phyloP scores from a whole-genome alignment of 2,888 invertebrate species.

The Graphium colonna region DNA sequence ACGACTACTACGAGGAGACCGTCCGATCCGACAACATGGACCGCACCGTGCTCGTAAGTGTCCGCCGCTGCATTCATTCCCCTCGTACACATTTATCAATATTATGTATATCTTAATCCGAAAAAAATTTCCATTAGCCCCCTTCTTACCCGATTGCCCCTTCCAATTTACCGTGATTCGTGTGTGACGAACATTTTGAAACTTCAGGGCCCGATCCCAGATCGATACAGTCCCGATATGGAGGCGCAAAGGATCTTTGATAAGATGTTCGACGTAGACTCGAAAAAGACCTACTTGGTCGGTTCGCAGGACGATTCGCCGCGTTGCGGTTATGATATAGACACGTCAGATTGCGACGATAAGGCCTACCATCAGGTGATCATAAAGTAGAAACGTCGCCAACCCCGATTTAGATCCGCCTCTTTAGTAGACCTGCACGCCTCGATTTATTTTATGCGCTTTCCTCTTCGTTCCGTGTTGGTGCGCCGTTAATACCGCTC shows the following conservation, averaged over 20 bases:
- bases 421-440: conserved; percentile 74
- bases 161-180: conserved; percentile 28
- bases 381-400: conserved; percentile 66
- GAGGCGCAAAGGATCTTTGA: conserved; percentile 79
- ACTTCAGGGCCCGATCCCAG: conserved; percentile 76
- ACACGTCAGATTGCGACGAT: conserved; percentile 75
- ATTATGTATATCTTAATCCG: not conserved
- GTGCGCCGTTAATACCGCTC: conserved; percentile 31
- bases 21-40: conserved; percentile 65
- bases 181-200: conserved; percentile 65
- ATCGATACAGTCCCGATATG: conserved; percentile 79
- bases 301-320: conserved; percentile 68
- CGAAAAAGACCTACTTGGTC: conserved; percentile 69
- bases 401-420: conserved; percentile 60
- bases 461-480: conserved; percentile 55
- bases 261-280: conserved; percentile 79
- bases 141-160: conserved; percentile 16
- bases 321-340: conserved; percentile 75
- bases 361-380: conserved; percentile 74
- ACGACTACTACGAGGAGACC: conserved; percentile 70
- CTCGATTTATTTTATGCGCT: conserved; percentile 68
- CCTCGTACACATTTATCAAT: not conserved
- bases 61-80: too few species aligned
- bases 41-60: conserved; percentile 72
- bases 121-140: conserved; percentile 2